Conservation (phyloP, 2,797 vertebrate genomes). For the Carapus acus region DNA sequence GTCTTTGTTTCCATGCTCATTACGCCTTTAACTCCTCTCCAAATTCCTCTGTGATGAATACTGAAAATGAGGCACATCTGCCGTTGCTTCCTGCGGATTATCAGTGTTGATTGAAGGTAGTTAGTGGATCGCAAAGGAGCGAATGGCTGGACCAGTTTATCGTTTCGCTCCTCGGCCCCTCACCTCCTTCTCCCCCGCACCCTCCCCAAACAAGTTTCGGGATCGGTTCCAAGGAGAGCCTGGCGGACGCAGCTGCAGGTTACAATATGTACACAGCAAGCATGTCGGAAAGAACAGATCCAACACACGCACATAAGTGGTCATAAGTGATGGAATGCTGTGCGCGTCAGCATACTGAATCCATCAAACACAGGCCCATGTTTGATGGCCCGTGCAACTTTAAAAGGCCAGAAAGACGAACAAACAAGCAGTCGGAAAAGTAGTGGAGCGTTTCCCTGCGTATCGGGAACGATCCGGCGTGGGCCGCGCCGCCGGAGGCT, state of each 20-base stretch:
- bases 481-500: slow-evolving; percentile 19
- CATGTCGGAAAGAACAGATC: neutral
- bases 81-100: slow-evolving; percentile 26
- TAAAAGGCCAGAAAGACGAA: neutral
- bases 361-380: slow-evolving; percentile 4
- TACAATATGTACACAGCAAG: slow-evolving; percentile 14
- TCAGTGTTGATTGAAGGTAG: slow-evolving; percentile 16
- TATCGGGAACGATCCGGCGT: slow-evolving; percentile 7
- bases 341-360: neutral
- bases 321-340: slow-evolving; percentile 6
- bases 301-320: neutral
- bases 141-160: slow-evolving; percentile 31
- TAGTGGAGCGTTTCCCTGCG: neutral
- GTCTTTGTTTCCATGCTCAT: slow-evolving; percentile 15
- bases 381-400: too few relatives aligned
- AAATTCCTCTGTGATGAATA: slow-evolving; percentile 1
- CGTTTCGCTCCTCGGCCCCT: slow-evolving; percentile 30
- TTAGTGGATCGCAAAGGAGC: neutral
- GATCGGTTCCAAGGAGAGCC: slow-evolving; percentile 39
- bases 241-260: slow-evolving; percentile 19
- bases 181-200: slow-evolving; percentile 27
- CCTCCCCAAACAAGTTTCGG: slow-evolving; percentile 28
- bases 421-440: neutral
- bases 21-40: slow-evolving; percentile 6
- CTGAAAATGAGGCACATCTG: slow-evolving; percentile 47